These are phyloP conservation scores for Ryuthela nishihirai DNA, from an alignment of 2,888 invertebrate genomes.

Conservation along the genomic window DNA sequence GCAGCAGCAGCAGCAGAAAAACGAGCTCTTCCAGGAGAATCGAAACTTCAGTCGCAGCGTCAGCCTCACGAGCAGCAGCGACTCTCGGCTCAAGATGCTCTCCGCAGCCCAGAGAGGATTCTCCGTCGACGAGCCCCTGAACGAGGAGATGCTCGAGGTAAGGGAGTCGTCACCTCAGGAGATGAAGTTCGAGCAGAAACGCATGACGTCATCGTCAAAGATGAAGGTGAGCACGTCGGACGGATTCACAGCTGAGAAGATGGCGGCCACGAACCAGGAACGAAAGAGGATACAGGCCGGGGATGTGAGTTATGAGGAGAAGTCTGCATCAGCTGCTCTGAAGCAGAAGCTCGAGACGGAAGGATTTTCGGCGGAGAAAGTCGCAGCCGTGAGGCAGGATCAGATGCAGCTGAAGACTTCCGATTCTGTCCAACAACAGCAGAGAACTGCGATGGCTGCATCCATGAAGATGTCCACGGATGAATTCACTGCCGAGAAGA, in stretches of 20 bases:
- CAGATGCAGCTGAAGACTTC: conserved; percentile 67
- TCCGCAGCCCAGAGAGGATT: conserved; percentile 11
- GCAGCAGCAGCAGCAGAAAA: conserved; percentile 25
- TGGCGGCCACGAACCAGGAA: conserved; percentile 66
- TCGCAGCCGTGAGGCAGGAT: conserved; percentile 67
- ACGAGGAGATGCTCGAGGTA: conserved; percentile 6
- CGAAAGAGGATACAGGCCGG: conserved; percentile 73
- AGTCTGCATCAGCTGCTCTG: conserved; percentile 66
- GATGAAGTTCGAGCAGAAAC: conserved; percentile 32
- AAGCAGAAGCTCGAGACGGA: conserved; percentile 76
- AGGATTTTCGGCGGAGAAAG: conserved; percentile 77
- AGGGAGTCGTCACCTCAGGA: conserved; percentile 16
- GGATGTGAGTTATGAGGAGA: conserved; percentile 72
- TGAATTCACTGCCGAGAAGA: conserved; percentile 78
- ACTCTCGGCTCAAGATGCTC: conserved; percentile 19
- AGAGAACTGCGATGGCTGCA: conserved; percentile 76
- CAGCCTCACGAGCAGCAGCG: conserved; percentile 29
- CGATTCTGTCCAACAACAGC: conserved; percentile 79
- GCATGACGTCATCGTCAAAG: conserved; percentile 30
- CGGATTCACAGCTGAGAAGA: conserved; percentile 66
- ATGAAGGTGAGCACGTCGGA: conserved; percentile 39
- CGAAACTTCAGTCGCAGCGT: conserved; percentile 38
- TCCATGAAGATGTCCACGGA: conserved; percentile 81
- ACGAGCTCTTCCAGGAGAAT: conserved; percentile 35
- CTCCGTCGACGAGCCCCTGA: conserved; percentile 20